Base-by-base conservation (phyloP, 2,888 invertebrate species). In the Caenorhabditis zanzibari region DNA sequence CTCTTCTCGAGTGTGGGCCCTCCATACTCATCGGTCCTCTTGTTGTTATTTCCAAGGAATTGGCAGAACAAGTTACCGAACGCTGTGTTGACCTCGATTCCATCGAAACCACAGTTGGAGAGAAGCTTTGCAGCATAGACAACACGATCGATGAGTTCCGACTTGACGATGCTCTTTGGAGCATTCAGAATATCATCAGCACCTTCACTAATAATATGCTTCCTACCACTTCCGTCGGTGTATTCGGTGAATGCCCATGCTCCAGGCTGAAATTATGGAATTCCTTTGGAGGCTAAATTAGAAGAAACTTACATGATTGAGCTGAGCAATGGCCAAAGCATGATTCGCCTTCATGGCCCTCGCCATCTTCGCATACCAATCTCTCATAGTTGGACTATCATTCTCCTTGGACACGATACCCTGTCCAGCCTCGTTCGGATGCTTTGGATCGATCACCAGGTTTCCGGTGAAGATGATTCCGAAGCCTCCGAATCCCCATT, bases 391-490 rank as follows among this genome's bases (percentile, higher is more conserved):
- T 22, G 82, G 75, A 32, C 52, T 68, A 35, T 85, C 85, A 52
- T 85, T 85, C 41, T 85, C 85, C 22, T 79, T 82, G 28, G 75
- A 82, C 1, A 85, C 75, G 24, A 85, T 82, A 4, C 76, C 80
- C 19, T 85, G 82, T 7, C 85, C 85, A 22, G 82, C 82, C n/a
- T 80, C 84, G 32, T 88, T 86, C 16, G 83, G 75, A 68, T 89
- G 80, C n/a, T 76, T 77, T 54, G 85, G 86, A 64, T 89, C 86
- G 59, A 88, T 85, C n/a, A 71, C 64, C 12, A 86, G 72, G 66
- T 89, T 89, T 59, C 89, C 90, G 52, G 86, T 87, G 24, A 90
- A 72, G 22, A 90, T 82, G 38, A 88, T 77, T 61, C 90, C 90
- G 44, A 86, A 89, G 2, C 87, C 88, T 10, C 90, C 90, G 59